These are phyloP conservation scores for Proterorhinus semilunaris DNA, from an alignment of 2,113 vertebrate genomes.

Conservation along the genomic window DNA sequence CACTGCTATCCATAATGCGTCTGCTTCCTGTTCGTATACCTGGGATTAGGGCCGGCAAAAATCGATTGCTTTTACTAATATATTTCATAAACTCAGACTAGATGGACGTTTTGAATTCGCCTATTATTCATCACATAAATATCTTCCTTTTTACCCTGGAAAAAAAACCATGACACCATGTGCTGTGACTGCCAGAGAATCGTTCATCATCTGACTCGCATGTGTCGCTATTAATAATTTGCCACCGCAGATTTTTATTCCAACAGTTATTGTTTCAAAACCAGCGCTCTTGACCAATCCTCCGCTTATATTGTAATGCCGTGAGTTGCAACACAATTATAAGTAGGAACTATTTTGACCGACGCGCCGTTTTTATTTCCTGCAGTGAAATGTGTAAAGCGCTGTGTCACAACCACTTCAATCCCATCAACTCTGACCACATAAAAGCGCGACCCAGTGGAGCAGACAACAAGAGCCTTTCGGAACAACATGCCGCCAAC, in stretches of 20 bases:
- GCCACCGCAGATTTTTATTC: background rate
- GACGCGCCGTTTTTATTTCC: slow-evolving; percentile 20
- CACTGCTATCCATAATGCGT: too few relatives aligned
- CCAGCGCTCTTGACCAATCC: slow-evolving; percentile 16
- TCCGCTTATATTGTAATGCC: slow-evolving; percentile 13
- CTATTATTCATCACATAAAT: too few relatives aligned
- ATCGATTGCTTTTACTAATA: too few relatives aligned
- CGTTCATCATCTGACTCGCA: too few relatives aligned
- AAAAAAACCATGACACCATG: too few relatives aligned
- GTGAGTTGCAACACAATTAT: slow-evolving; percentile 27
- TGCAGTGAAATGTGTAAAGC: slow-evolving; percentile 10
- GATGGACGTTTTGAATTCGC: too few relatives aligned
- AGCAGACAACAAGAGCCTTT: background rate
- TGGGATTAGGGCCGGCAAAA: too few relatives aligned
- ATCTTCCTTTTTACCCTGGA: too few relatives aligned
- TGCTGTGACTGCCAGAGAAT: too few relatives aligned
- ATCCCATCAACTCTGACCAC: background rate
- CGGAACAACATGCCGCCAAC: background rate
- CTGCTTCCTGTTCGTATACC: too few relatives aligned
- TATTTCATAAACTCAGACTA: too few relatives aligned
- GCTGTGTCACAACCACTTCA: slow-evolving; percentile 12
- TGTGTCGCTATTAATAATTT: too few relatives aligned
- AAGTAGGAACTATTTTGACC: slow-evolving; percentile 39
- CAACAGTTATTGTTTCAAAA: background rate
- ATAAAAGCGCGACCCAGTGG: background rate